Conservation (phyloP, 1,140 invertebrate species). For the Zaprionus lachaisei region DNA sequence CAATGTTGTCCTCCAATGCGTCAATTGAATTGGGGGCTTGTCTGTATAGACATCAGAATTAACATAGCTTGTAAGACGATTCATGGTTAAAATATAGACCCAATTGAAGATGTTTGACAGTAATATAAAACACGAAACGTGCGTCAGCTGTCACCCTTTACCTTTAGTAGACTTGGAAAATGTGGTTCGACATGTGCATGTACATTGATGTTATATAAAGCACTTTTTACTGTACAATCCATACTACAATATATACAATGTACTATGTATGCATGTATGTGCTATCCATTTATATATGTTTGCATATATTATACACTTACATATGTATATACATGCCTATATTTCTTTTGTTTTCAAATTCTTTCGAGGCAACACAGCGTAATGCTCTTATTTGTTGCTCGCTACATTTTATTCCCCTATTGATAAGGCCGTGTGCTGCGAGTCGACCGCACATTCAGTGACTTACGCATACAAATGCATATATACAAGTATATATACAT, state of each 20-base stretch:
- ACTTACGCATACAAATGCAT: constrained; percentile 5
- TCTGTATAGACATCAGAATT: too few relatives aligned
- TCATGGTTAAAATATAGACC: too few relatives aligned
- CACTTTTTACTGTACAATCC: neutral
- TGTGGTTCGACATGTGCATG: neutral
- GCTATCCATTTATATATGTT: constrained; percentile 7
- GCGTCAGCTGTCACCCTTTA: too few relatives aligned
- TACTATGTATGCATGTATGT: constrained; percentile 4
- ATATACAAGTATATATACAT: constrained; percentile 7
- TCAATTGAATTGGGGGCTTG: too few relatives aligned
- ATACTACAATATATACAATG: neutral
- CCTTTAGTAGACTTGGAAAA: neutral
- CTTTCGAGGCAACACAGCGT: constrained; percentile 43
- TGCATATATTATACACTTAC: constrained; percentile 1
- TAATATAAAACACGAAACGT: too few relatives aligned
- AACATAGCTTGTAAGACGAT: too few relatives aligned
- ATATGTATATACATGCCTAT: constrained; percentile 18
- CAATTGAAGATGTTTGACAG: too few relatives aligned
- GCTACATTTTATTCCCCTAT: constrained; percentile 33
- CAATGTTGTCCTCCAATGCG: too few relatives aligned
- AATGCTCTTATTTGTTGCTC: constrained; percentile 54
- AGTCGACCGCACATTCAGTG: neutral
- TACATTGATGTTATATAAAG: neutral
- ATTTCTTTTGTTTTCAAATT: constrained; percentile 80
- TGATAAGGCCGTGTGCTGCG: constrained; percentile 4